phyloP scores from a whole-genome alignment of 1,140 invertebrate species.

The Chironomus striatipennis region DNA sequence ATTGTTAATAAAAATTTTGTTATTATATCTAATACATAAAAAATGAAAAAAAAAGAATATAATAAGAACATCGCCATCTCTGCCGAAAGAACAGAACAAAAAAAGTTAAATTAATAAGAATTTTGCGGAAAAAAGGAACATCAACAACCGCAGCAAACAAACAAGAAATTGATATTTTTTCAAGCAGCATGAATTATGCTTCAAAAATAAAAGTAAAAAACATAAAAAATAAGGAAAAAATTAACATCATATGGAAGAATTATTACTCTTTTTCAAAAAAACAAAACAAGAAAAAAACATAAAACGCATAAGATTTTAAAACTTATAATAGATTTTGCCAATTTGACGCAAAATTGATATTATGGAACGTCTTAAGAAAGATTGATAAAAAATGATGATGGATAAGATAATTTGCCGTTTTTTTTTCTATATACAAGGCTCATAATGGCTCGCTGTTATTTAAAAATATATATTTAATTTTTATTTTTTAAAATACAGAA shows the following conservation, averaged over 20 bases:
- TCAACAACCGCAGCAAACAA: background rate
- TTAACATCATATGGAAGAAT: background rate
- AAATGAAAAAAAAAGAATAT: slow-evolving; percentile 25
- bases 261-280: slow-evolving; percentile 25
- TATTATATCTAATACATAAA: too few species aligned
- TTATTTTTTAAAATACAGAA: slow-evolving; percentile 9
- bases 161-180: background rate
- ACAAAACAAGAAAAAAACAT: slow-evolving; percentile 26
- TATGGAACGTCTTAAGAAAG: background rate
- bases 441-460: background rate
- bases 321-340: background rate
- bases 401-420: background rate
- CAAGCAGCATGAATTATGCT: background rate
- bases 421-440: slow-evolving; percentile 17
- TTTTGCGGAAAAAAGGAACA: background rate
- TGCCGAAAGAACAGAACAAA: background rate
- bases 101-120: background rate
- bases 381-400: background rate
- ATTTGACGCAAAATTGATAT: slow-evolving; percentile 16
- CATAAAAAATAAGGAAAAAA: too few species aligned
- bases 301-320: slow-evolving; percentile 25
- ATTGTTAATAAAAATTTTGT: too few species aligned
- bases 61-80: slow-evolving; percentile 1
- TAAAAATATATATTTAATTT: slow-evolving; percentile 12
- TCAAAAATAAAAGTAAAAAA: background rate